A percentile compares a stretch with the other conserved stretches of the same genome.
These are phyloP conservation scores for Leptinotarsa peninsularis DNA, from an alignment of 2,888 invertebrate genomes.

Conservation along the genomic window DNA sequence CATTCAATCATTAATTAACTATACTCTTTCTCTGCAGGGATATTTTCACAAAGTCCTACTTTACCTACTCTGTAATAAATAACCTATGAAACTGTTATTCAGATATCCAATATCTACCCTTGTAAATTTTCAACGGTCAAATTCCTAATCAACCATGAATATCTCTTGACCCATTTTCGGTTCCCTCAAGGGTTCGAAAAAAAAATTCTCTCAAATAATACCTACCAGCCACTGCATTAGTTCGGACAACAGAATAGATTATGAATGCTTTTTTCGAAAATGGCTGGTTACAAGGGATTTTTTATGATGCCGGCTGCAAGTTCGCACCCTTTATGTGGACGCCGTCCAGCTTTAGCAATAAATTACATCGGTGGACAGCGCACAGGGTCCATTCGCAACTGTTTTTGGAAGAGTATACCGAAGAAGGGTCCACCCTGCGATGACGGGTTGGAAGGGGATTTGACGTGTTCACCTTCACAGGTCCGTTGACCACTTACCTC, in stretches of 20 bases:
- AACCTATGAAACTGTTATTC: conserved; percentile 7
- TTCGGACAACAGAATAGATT: conserved; percentile 57
- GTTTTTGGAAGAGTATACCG: conserved; percentile 34
- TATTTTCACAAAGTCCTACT: not conserved
- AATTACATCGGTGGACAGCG: conserved; percentile 58
- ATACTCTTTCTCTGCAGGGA: not conserved
- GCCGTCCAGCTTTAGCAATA: conserved; percentile 61
- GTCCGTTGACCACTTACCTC: conserved; percentile 14
- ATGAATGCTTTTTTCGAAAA: conserved; percentile 55
- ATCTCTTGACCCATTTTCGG: conserved; percentile 38
- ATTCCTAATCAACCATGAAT: conserved; percentile 37
- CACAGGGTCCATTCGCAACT: conserved; percentile 57
- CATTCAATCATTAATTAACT: too few relatives aligned
- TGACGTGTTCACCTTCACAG: conserved; percentile 12
- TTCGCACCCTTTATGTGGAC: conserved; percentile 58
- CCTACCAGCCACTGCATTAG: conserved; percentile 52
- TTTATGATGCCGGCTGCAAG: conserved; percentile 58
- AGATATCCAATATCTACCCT: conserved; percentile 27
- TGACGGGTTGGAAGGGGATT: conserved; percentile 11
- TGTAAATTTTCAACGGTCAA: conserved; percentile 41
- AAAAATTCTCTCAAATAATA: conserved; percentile 31
- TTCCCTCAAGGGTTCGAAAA: conserved; percentile 28
- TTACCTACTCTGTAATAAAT: not conserved
- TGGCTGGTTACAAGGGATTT: conserved; percentile 59
- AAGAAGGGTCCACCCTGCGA: conserved; percentile 24